A percentile compares a stretch with the other conserved stretches of the same genome.
Conservation (phyloP, 2,888 invertebrate species). For the Ligdia adustata region DNA sequence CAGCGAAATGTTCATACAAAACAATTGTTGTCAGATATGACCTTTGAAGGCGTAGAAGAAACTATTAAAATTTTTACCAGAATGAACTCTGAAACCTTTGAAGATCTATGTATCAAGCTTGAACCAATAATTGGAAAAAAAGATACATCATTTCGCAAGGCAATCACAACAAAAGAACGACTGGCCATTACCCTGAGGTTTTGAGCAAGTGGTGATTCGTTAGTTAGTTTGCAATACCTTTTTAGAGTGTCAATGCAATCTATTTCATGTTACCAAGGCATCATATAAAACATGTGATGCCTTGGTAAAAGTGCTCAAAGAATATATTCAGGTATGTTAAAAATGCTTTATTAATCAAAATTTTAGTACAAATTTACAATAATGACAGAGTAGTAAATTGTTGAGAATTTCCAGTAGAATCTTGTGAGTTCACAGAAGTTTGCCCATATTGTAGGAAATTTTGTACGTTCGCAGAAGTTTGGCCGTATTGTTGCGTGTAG, state of each 20-base stretch:
- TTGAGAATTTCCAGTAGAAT: no score
- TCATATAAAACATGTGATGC: constrained; percentile 22
- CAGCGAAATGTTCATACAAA: constrained; percentile 25
- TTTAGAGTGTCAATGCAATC: constrained; percentile 28
- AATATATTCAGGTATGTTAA: constrained; percentile 31
- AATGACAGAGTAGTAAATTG: no score
- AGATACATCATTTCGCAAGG: background rate
- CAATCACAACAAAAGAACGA: constrained; percentile 12
- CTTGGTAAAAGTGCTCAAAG: constrained; percentile 27
- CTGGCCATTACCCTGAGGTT: constrained; percentile 22
- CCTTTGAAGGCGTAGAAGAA: constrained; percentile 25
- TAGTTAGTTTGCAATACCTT: constrained; percentile 25
- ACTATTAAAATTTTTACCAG: constrained; percentile 18
- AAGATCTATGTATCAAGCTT: background rate
- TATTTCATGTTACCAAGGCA: no score
- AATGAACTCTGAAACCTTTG: background rate
- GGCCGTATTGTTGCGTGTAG: no score
- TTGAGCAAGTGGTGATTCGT: constrained; percentile 28
- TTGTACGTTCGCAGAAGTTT: no score
- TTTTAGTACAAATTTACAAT: no score
- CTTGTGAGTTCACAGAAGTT: no score
- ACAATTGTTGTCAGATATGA: constrained; percentile 26
- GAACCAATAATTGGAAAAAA: background rate
- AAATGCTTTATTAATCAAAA: constrained; percentile 19
- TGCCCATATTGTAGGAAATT: no score